Evolutionary conservation across 2,113 vertebrate genomes (phyloP).

Genomic region (Glaucomys volans): DNA sequence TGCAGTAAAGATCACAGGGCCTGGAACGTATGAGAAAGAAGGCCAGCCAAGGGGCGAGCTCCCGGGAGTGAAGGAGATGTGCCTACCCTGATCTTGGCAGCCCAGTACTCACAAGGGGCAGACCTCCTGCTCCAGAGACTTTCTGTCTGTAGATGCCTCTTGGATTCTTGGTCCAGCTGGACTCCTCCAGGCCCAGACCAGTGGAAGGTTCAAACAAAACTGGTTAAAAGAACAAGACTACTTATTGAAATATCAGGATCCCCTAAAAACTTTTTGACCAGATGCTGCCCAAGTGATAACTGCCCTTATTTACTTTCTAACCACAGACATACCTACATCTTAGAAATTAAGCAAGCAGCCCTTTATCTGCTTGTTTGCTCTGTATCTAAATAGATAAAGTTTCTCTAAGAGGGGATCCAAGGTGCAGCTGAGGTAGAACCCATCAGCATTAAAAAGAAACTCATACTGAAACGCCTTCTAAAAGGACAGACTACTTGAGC

Average conservation of each 20-base stretch:
- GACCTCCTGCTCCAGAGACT: not conserved
- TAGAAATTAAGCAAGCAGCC: constrained; percentile 34
- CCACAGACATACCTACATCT: not conserved
- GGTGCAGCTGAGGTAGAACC: not conserved
- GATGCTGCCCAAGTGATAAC: not conserved
- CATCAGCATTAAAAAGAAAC: constrained; percentile 23
- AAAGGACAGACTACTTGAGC: not conserved
- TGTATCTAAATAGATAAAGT: not conserved
- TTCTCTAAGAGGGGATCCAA: not conserved
- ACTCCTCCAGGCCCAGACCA: constrained; percentile 11
- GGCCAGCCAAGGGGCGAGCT: constrained; percentile 27
- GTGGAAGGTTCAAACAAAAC: not conserved
- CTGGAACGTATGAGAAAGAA: constrained; percentile 53
- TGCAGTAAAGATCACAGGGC: constrained; percentile 66
- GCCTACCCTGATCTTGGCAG: not conserved
- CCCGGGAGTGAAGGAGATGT: not conserved
- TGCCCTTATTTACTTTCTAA: constrained; percentile 29
- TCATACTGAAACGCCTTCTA: not conserved
- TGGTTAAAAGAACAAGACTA: not conserved
- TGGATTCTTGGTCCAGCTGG: not conserved
- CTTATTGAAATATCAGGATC: not conserved
- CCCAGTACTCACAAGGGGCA: not conserved
- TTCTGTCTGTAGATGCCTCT: not conserved
- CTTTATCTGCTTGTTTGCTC: not conserved
- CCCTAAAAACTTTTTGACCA: not conserved